phyloP scores from a whole-genome alignment of 2,888 invertebrate genomes.

The Drosophila demipolita region DNA sequence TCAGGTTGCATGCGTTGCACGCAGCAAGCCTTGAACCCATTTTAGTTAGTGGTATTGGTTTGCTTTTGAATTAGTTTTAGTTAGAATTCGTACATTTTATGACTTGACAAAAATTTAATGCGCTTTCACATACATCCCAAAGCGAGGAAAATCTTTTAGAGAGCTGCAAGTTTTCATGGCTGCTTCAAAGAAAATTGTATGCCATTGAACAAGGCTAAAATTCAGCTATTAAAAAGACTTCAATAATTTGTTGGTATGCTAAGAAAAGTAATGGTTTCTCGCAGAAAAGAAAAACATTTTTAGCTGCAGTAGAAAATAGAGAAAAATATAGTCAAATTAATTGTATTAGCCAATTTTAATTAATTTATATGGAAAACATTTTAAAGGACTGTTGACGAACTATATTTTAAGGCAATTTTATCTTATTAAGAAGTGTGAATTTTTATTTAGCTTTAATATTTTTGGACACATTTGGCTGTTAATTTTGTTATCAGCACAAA shows the following conservation, averaged over 20 bases:
- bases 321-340: neutral
- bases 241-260: neutral
- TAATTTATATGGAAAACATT: neutral
- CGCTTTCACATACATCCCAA: neutral
- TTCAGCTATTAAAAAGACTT: neutral
- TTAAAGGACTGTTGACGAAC: neutral
- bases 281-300: neutral
- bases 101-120: neutral
- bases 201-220: neutral
- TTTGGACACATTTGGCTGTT: too few relatives aligned
- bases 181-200: neutral
- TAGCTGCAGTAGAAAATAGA: neutral
- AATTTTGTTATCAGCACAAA: too few relatives aligned
- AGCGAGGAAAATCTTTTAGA: neutral
- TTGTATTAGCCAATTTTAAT: neutral
- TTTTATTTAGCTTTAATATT: too few relatives aligned
- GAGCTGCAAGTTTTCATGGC: neutral
- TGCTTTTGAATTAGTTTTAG: slow-evolving; percentile 16
- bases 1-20: slow-evolving; percentile 46
- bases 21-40: slow-evolving; percentile 63
- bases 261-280: neutral
- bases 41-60: slow-evolving; percentile 25
- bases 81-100: neutral
- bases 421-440: neutral
- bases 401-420: neutral